Evolutionary conservation across 2,797 vertebrate species (phyloP).

Genomic region (Molossus alvarezi): DNA sequence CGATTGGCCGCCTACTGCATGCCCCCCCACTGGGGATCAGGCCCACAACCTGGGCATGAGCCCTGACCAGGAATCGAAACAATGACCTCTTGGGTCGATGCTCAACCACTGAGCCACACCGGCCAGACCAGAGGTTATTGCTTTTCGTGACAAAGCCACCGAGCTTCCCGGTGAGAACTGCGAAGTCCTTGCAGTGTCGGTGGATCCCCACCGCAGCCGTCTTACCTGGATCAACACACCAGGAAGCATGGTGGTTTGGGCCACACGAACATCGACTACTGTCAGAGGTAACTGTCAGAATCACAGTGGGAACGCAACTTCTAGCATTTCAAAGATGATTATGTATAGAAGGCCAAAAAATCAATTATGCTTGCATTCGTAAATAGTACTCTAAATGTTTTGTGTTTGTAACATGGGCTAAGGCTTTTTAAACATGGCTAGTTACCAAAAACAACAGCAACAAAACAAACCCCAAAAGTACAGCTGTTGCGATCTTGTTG

Average conservation of each 20-base stretch:
- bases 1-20: too few species aligned
- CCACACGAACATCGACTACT: conserved; percentile 95
- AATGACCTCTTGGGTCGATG: too few species aligned
- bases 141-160: conserved; percentile 97
- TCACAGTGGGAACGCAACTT: background rate
- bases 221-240: conserved; percentile 97
- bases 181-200: conserved; percentile 96
- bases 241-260: conserved; percentile 97
- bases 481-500: background rate
- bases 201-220: conserved; percentile 97
- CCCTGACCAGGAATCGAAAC: too few species aligned
- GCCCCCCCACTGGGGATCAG: too few species aligned
- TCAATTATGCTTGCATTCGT: conserved; percentile 36
- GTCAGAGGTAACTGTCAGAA: conserved; percentile 91
- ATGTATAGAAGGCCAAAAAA: conserved; percentile 63
- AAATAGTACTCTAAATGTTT: conserved; percentile 16
- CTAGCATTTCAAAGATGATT: conserved; percentile 77
- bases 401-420: conserved; percentile 28
- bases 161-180: conserved; percentile 97
- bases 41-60: too few species aligned
- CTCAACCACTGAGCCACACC: too few species aligned
- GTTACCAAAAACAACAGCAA: background rate
- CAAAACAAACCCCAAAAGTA: background rate
- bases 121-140: conserved; percentile 93
- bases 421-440: background rate